Conservation (phyloP, 1,140 invertebrate genomes). For the Papilio dardanus region DNA sequence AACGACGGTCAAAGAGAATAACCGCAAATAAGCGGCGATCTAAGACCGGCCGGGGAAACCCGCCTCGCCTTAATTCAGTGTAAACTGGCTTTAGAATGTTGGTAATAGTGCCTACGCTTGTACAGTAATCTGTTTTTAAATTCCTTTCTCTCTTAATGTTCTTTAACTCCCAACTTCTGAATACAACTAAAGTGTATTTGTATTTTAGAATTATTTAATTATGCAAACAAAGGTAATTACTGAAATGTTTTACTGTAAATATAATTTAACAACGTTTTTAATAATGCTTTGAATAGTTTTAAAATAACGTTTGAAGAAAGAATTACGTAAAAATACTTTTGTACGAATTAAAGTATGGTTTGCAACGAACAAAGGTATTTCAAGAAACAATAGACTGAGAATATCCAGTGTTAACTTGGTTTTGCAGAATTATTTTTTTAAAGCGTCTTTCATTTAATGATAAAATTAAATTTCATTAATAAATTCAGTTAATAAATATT, state of each 20-base stretch:
- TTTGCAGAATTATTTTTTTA: background rate
- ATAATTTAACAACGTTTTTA: background rate
- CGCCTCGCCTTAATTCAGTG: constrained; percentile 78
- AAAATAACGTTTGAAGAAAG: constrained; percentile 10
- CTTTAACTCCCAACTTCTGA: constrained; percentile 23
- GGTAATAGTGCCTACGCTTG: constrained; percentile 69
- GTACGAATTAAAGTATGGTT: constrained; percentile 20
- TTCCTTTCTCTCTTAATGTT: constrained; percentile 34
- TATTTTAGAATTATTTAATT: constrained; percentile 14
- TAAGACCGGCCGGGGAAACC: constrained; percentile 74
- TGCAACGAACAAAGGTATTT: constrained; percentile 18
- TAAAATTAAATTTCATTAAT: too few relatives aligned
- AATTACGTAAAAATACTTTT: background rate
- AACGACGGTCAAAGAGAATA: constrained; percentile 82
- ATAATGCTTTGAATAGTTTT: constrained; percentile 17
- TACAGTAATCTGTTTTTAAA: constrained; percentile 63
- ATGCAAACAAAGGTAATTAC: constrained; percentile 3
- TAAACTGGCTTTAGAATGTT: constrained; percentile 69
- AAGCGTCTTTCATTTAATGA: background rate
- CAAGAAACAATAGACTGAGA: background rate
- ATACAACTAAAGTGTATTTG: background rate
- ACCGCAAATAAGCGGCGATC: constrained; percentile 81
- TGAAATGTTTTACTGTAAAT: constrained; percentile 19
- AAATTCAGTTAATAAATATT: too few relatives aligned
- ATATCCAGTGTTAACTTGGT: background rate